Evolutionary conservation across 2,113 vertebrate genomes (phyloP), one percentile per base, ranked within the genome.

Genomic region (Cottus gobio): DNA sequence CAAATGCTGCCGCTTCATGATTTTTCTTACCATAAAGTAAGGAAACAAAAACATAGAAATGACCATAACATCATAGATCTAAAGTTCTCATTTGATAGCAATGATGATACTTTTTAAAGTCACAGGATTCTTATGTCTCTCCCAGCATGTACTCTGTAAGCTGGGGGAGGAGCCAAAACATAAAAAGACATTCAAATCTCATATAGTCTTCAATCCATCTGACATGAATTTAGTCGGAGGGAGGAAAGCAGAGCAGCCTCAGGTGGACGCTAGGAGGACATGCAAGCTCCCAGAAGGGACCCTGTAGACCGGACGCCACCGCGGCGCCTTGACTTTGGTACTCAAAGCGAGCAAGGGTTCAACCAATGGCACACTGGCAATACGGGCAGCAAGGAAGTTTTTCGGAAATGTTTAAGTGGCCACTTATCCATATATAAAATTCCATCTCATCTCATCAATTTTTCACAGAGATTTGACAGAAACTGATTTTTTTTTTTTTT

Each of bases 31-130:
- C 56, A 18, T 58, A 18, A 58, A 58, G 57, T 16, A 28, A 57
- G 56, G 56, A 57, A 57, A 26, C 56, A 28, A 57, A 57, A 57
- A 57, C n/a, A 57, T 57, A 57, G 0, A 57, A 57, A 30, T 58
- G 11, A 13, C n/a, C 52, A 26, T 56, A 30, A 58, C 28, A 13
- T 30, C 26, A 58, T 7, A 58, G 12, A 7, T 57, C 24, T 57
- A 13, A 58, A 58, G 56, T 58, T 58, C 56, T 28, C 56, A 58
- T 30, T 58, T 75, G 63, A 75, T 44, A 48, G 69, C 62, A 16
- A 57, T n/a, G 13, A 36, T 31, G n/a, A 73, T 57, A 54, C 37
- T 57, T 12, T 84, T 85, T 71, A 82, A 39, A 88, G 76, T 87
- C 77, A 48, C 75, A 86, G 81, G 73, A 81, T 70, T 63, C 54